Percentiles rank a stretch among this genome's conserved stretches.
phyloP scores from a whole-genome alignment of 2,888 invertebrate species.

The Creontiades dilutus region DNA sequence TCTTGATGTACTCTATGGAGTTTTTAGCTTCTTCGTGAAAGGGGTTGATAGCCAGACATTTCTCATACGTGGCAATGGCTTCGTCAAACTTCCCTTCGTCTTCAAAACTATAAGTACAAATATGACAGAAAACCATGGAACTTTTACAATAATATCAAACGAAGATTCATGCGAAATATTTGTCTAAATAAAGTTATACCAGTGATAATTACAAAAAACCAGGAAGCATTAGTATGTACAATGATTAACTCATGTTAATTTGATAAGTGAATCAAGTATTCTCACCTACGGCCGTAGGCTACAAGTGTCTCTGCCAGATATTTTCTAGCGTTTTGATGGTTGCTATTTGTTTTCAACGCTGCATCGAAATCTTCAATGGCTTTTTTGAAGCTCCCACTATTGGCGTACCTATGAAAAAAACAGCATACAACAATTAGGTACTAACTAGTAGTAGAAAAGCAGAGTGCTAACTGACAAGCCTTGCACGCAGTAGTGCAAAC shows the following conservation, averaged over 20 bases:
- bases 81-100: conserved; percentile 92
- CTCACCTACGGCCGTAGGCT: conserved; percentile 86
- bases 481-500: too few species aligned
- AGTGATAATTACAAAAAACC: background rate
- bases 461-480: too few species aligned
- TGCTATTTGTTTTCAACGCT: conserved; percentile 91
- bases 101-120: conserved; percentile 83
- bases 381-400: conserved; percentile 94
- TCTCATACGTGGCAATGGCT: conserved; percentile 90
- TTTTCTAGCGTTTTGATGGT: conserved; percentile 94
- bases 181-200: background rate
- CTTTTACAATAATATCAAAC: background rate
- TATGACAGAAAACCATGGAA: too few species aligned
- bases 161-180: conserved; percentile 2
- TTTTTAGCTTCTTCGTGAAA: conserved; percentile 93
- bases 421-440: conserved; percentile 67
- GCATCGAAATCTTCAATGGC: conserved; percentile 97
- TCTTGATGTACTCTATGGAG: conserved; percentile 89
- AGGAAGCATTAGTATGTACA: background rate
- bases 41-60: conserved; percentile 90
- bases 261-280: background rate
- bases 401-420: conserved; percentile 85
- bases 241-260: background rate
- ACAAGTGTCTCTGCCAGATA: conserved; percentile 96
- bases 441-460: too few species aligned